Conservation (phyloP, 2,888 invertebrate species). For the Dynastes grantii region DNA sequence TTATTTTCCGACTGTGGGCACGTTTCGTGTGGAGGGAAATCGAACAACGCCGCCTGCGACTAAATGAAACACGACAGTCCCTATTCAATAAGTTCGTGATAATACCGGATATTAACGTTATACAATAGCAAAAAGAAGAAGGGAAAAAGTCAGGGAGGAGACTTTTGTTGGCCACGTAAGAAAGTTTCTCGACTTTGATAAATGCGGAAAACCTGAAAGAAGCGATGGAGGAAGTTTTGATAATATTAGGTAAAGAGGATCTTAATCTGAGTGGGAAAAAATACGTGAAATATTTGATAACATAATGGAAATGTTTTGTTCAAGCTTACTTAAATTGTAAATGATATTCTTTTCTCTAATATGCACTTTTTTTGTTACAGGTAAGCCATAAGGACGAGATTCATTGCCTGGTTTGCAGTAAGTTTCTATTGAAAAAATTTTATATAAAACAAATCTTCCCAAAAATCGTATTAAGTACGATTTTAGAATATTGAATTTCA, state of each 20-base stretch:
- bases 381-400: conserved; percentile 5
- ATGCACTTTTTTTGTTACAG: conserved; percentile 15
- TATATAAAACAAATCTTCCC: not conserved
- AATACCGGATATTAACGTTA: conserved; percentile 31
- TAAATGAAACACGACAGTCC: not conserved
- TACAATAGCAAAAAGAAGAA: not conserved
- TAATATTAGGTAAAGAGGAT: not conserved
- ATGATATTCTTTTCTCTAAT: not conserved
- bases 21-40: not conserved
- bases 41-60: conserved; percentile 3
- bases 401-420: not conserved
- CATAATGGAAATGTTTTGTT: not conserved
- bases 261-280: not conserved
- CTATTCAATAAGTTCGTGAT: conserved; percentile 6
- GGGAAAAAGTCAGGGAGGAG: not conserved
- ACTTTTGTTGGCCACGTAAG: not conserved
- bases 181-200: conserved; percentile 3
- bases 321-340: not conserved
- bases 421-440: not conserved
- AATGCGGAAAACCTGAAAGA: conserved; percentile 14
- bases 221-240: not conserved
- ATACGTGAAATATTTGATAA: not conserved
- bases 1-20: conserved; percentile 20
- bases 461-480: not conserved
- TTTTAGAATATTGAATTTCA: not conserved